Evolutionary conservation across 2,113 vertebrate genomes (phyloP).

Genomic region (Eubucco bourcierii): DNA sequence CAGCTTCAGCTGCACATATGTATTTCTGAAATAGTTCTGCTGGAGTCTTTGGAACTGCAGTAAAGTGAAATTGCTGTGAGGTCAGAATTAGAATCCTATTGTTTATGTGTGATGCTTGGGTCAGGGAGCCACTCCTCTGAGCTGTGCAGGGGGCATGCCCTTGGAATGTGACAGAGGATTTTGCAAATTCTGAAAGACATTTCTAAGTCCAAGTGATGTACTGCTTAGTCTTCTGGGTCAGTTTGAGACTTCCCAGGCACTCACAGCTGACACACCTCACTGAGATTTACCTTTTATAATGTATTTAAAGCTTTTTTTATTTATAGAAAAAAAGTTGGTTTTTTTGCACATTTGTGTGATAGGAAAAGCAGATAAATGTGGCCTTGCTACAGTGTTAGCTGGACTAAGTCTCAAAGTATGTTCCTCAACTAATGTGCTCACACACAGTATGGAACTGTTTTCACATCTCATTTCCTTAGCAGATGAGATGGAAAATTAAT

Average conservation of each 20-base stretch:
- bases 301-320: background rate
- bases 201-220: background rate
- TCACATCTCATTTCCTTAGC: slow-evolving; percentile 60
- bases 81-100: background rate
- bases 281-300: background rate
- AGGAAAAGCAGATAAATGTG: background rate
- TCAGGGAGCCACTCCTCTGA: background rate
- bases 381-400: background rate
- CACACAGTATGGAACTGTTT: slow-evolving; percentile 22
- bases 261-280: background rate
- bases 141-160: background rate
- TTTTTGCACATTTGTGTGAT: background rate
- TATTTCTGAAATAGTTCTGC: background rate
- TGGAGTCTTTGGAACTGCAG: background rate
- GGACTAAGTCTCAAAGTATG: background rate
- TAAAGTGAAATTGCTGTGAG: background rate
- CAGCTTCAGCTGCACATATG: background rate
- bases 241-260: background rate
- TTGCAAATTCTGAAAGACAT: background rate
- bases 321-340: background rate
- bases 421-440: slow-evolving; percentile 4
- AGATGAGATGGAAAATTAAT: slow-evolving; percentile 34
- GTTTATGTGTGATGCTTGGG: background rate
- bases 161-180: background rate
- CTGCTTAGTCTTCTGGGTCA: background rate